Conservation (phyloP, 2,797 vertebrate species). For the Brachyalestes nurse region DNA sequence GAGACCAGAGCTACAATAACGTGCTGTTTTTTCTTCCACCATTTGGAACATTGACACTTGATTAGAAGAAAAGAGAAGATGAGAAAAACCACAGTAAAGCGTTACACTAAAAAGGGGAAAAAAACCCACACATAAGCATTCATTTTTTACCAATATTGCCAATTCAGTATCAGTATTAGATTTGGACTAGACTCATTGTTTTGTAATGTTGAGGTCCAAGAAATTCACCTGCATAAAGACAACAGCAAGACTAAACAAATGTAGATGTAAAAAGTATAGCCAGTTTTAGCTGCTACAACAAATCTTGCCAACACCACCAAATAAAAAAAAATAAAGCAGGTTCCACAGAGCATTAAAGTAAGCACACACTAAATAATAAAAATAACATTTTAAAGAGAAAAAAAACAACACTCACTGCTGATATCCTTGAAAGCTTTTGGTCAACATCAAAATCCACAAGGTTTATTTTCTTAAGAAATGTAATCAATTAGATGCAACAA, state of each 20-base stretch:
- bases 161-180: not conserved
- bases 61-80: not conserved
- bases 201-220: no score
- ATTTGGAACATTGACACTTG: not conserved
- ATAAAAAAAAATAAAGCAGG: not conserved
- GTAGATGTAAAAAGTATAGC: not conserved
- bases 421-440: slow-evolving; percentile 10
- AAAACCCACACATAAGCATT: no score
- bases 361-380: not conserved
- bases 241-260: no score
- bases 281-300: not conserved
- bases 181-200: not conserved
- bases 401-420: not conserved
- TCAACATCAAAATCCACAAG: not conserved
- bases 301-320: not conserved
- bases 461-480: not conserved
- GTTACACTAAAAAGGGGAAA: no score
- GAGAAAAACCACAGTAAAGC: no score
- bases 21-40: not conserved
- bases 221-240: not conserved
- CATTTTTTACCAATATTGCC: not conserved
- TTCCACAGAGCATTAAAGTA: not conserved
- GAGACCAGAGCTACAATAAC: not conserved
- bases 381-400: not conserved
- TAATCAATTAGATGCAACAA: slow-evolving; percentile 14